Percentiles rank a stretch among this genome's conserved stretches.
phyloP scores from a whole-genome alignment of 2,113 vertebrate species.

The Hirundichthys speculiger region DNA sequence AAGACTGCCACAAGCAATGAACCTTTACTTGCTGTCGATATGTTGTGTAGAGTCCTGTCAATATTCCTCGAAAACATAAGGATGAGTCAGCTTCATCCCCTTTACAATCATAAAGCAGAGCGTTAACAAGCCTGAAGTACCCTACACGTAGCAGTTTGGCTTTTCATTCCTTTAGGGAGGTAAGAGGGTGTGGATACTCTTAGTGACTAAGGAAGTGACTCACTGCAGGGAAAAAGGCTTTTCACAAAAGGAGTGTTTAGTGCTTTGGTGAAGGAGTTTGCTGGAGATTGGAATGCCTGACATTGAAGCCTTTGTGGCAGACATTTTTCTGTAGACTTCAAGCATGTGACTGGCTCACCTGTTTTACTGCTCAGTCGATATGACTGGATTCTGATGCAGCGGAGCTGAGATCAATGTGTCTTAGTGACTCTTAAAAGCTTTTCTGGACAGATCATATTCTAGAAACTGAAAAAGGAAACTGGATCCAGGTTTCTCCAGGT shows the following conservation, averaged over 20 bases:
- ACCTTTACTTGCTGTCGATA: constrained; percentile 26
- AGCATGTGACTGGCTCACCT: constrained; percentile 7
- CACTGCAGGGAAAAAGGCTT: constrained; percentile 8
- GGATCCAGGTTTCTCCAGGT: too few relatives aligned
- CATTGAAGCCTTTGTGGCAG: too few relatives aligned
- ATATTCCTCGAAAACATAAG: constrained; percentile 8
- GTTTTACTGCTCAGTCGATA: constrained; percentile 18
- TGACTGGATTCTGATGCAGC: not conserved
- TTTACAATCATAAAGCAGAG: not conserved
- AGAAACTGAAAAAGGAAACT: too few relatives aligned
- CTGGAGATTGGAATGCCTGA: too few relatives aligned
- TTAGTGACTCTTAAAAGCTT: constrained; percentile 1
- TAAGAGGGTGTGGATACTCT: constrained; percentile 10
- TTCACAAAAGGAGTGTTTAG: constrained; percentile 18
- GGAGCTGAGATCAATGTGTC: not conserved
- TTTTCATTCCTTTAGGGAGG: constrained; percentile 14
- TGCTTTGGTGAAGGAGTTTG: too few relatives aligned
- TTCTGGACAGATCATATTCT: not conserved
- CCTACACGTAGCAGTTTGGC: not conserved
- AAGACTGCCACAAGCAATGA: not conserved
- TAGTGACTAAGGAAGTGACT: constrained; percentile 24
- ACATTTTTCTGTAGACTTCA: not conserved
- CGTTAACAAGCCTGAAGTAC: not conserved
- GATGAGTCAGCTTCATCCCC: constrained; percentile 1
- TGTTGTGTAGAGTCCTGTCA: constrained; percentile 19